Percentiles rank a stretch among this genome's conserved stretches.
phyloP scores from a whole-genome alignment of 23 tunicate species.

The Clavelina lepadiformis region DNA sequence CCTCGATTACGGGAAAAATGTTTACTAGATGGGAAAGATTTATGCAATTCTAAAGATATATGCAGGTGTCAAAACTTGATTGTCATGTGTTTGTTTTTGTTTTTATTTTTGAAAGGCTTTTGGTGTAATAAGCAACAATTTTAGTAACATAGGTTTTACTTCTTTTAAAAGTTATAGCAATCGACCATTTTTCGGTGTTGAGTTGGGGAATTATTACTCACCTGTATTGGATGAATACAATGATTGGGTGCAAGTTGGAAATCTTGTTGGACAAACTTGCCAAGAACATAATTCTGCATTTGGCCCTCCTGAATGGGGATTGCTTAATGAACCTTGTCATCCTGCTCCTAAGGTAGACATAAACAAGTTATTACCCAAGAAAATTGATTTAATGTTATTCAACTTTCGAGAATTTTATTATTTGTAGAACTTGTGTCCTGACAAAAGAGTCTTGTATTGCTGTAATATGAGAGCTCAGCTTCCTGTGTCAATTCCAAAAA shows the following conservation, averaged over 20 bases:
- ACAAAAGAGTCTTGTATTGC: slow-evolving; percentile 26
- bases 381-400: no score
- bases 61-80: no score
- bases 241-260: slow-evolving; percentile 66
- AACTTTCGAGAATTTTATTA: no score
- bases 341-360: background rate
- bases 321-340: background rate
- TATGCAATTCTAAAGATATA: slow-evolving; percentile 26
- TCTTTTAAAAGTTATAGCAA: slow-evolving; percentile 11
- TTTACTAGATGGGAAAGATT: slow-evolving; percentile 12
- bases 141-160: background rate
- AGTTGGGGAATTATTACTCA: slow-evolving; percentile 20
- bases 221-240: slow-evolving; percentile 51
- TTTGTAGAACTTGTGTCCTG: slow-evolving; percentile 9
- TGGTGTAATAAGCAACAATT: background rate
- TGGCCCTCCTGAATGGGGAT: slow-evolving; percentile 67
- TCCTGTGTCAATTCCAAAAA: no score
- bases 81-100: no score
- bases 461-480: background rate
- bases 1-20: slow-evolving; percentile 14
- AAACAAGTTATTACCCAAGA: background rate
- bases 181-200: slow-evolving; percentile 58
- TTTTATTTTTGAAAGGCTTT: no score
- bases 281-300: slow-evolving; percentile 17
- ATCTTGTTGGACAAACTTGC: slow-evolving; percentile 38